Base-by-base conservation (phyloP, 2,113 vertebrate species). In the Anas platyrhynchos region DNA sequence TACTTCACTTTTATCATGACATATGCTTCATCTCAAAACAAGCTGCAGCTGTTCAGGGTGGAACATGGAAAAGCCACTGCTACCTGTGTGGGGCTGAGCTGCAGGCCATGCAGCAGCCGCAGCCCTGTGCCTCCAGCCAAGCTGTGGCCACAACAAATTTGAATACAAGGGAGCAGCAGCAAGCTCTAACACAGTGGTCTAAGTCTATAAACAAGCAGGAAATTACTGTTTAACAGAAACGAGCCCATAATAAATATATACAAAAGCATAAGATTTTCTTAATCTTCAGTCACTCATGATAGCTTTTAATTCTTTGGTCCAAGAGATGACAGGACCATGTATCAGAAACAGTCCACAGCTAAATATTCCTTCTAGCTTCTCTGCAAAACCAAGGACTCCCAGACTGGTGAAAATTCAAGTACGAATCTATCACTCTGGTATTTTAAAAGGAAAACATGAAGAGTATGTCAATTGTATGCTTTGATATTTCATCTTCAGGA, bases 121-220 rank as follows among this genome's bases (percentile, higher is more conserved):
- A 67, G 68, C 44, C n/a, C 77, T 3, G 3, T 1, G 10, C 44
- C 31, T 59, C 74, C 16, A 48, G 25, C 54, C 23, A 13, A 34
- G 44, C 17, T 79, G 36, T 8, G 26, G 21, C 31, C 59, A 18
- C 2, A 66, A 4, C 25, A 54, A 1, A 14, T n/a, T 56, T 20
- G 34, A 31, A 46, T 72, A 32, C 3, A 2, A 46, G 4, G 32
- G 7, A 89, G 38, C 0, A 0, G 26, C 5, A 3, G n/a, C 54
- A 63, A 74, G 38, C 13, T 46, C 32, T 1, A 62, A 12, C 14
- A 71, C 56, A 32, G 55, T 26, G 56, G 21, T 15, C 36, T 32
- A 32, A 46, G 5, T 6, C 31, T 43, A 20, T 41, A 56, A 23
- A 6, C 41, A 9, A 29, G 68, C 8, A 52, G 9, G 11, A 81